These are phyloP conservation scores for Mizuhopecten yessoensis DNA, from an alignment of 1,140 invertebrate genomes.

Conservation along the genomic window DNA sequence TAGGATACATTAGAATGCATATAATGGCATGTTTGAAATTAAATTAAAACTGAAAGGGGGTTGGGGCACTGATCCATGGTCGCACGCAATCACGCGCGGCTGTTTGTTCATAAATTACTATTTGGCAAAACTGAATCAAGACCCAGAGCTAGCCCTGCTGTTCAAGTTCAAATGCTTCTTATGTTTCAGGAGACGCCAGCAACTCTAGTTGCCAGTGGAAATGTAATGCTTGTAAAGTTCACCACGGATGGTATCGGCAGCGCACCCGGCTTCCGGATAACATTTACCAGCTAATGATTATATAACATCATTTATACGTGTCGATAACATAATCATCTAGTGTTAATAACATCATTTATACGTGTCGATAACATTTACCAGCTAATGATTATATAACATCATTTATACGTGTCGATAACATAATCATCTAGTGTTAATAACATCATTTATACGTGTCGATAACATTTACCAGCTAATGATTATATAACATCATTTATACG, in stretches of 20 bases:
- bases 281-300: constrained; percentile 67
- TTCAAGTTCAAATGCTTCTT: constrained; percentile 44
- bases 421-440: too few relatives aligned
- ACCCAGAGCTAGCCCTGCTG: too few relatives aligned
- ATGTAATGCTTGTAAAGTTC: constrained; percentile 68
- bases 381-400: too few relatives aligned
- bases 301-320: background rate
- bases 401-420: too few relatives aligned
- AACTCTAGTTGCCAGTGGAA: constrained; percentile 64
- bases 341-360: background rate
- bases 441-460: constrained; percentile 30
- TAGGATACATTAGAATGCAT: too few relatives aligned
- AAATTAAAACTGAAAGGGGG: too few relatives aligned
- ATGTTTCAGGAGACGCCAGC: constrained; percentile 68
- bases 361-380: background rate
- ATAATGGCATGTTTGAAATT: too few relatives aligned
- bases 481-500: background rate
- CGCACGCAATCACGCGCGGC: too few relatives aligned
- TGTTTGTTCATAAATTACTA: too few relatives aligned
- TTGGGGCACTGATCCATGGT: too few relatives aligned
- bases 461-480: constrained; percentile 67
- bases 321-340: background rate
- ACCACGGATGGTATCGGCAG: constrained; percentile 67
- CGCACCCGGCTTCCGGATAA: constrained; percentile 69
- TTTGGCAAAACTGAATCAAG: too few relatives aligned